A percentile compares a stretch with the other conserved stretches of the same genome.
Evolutionary conservation across 2,797 vertebrate species (phyloP).

Genomic region (Taeniopygia guttata): DNA sequence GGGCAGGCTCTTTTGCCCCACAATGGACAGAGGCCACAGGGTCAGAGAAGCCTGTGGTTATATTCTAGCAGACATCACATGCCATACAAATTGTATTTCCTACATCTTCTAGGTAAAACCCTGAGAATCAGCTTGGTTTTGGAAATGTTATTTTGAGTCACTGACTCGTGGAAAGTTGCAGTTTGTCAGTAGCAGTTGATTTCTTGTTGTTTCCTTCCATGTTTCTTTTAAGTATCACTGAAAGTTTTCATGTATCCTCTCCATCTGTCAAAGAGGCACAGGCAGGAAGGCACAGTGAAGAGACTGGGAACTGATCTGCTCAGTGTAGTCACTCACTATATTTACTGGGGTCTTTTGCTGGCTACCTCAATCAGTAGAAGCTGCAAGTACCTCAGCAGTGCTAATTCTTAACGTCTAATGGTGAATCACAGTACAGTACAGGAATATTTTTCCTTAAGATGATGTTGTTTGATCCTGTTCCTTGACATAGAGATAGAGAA

Average conservation of each 20-base stretch:
- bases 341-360: background rate
- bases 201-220: background rate
- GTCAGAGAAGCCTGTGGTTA: background rate
- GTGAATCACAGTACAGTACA: background rate
- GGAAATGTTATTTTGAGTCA: background rate
- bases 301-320: background rate
- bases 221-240: background rate
- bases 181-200: background rate
- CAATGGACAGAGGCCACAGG: background rate
- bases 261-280: background rate
- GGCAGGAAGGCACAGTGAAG: background rate
- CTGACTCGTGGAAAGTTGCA: background rate
- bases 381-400: background rate
- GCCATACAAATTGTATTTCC: background rate
- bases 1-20: background rate
- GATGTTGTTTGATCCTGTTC: background rate
- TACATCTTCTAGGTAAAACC: background rate
- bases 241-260: background rate
- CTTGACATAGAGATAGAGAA: background rate
- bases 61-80: background rate
- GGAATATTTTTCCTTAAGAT: background rate
- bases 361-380: background rate
- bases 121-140: background rate
- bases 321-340: rapidly evolving
- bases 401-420: background rate